Evolutionary conservation across 2,797 vertebrate genomes (phyloP), one percentile per base, ranked within the genome.

Genomic region (Urosaurus nigricauda): DNA sequence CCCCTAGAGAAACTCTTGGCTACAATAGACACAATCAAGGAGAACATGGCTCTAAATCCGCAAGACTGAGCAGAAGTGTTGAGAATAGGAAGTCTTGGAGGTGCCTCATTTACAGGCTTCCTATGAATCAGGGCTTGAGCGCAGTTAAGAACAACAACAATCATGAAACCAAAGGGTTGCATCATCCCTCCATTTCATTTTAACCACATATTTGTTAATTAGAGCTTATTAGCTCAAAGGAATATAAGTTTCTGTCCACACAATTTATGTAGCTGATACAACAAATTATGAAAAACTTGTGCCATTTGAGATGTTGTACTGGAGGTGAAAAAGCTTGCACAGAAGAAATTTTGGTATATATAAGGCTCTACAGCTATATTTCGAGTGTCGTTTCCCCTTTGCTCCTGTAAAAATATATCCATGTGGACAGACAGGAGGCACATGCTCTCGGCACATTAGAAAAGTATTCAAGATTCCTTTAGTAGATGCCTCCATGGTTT

Each of bases 381-480:
- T 87, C 35, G 35, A 58, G 53, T 24, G 2, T 32, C 37, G 32
- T 83, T 77, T 60, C 43, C 24, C 16, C 35, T 68, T 78, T 88
- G 58, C 21, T 40, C 58, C 16, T 51, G 32, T 32, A 4, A 65
- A 53, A 21, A 58, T 37, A 51, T 75, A 65, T 65, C 32, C 56
- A 65, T 51, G 75, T 51, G 40, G 53, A 53, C 56, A 65, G 86
- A 47, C 9, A 26, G 70, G 29, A 87, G 65, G 35, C 63, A 63
- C 56, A 75, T 32, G 58, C n/a, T 83, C 26, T 84, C 84, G 43
- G 40, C 60, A 68, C 78, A 75, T 78, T 65, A 77, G 47, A 88
- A 83, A 11, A 65, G 71, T n/a, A 53, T 83, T 83, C 80, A 65
- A 43, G 71, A 40, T 68, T 65, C 43, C 47, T 88, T 88, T 19